phyloP scores from a whole-genome alignment of 53 echinoderm and acorn worm genomes.

The Henricia sp. region DNA sequence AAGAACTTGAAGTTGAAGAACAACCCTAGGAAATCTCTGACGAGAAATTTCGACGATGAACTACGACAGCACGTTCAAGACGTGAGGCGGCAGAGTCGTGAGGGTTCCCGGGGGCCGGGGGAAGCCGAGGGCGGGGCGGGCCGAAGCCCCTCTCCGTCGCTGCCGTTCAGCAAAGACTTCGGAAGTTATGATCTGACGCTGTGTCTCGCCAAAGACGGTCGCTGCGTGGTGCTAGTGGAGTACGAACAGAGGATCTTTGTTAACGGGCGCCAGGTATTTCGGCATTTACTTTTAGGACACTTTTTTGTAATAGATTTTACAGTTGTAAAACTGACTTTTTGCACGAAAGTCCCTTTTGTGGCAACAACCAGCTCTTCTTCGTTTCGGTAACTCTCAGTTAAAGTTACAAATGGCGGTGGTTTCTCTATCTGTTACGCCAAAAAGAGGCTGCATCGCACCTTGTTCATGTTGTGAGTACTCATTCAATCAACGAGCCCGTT shows the following conservation, averaged over 20 bases:
- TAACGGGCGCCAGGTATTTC: conserved; percentile 82
- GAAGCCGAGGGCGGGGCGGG: conserved; percentile 1
- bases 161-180: conserved; percentile 92
- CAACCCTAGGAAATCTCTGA: background rate
- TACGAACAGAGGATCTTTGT: conserved; percentile 85
- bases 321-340: background rate
- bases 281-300: background rate
- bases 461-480: too few relatives aligned
- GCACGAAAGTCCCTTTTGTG: too few relatives aligned
- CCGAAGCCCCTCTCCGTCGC: conserved; percentile 60
- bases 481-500: too few relatives aligned
- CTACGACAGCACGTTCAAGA: conserved; percentile 32
- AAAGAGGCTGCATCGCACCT: too few relatives aligned
- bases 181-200: conserved; percentile 92
- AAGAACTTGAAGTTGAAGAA: conserved; percentile 5
- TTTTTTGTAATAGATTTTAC: too few relatives aligned
- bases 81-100: background rate
- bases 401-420: too few relatives aligned
- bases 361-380: too few relatives aligned
- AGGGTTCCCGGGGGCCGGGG: background rate
- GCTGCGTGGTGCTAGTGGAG: conserved; percentile 88
- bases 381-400: too few relatives aligned
- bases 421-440: too few relatives aligned
- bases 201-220: conserved; percentile 73
- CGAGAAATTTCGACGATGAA: conserved; percentile 34